Percentiles rank a stretch among this genome's conserved stretches.
Evolutionary conservation across 2,797 vertebrate genomes (phyloP).

Genomic region (Tokudaia tokunoshimensis): DNA sequence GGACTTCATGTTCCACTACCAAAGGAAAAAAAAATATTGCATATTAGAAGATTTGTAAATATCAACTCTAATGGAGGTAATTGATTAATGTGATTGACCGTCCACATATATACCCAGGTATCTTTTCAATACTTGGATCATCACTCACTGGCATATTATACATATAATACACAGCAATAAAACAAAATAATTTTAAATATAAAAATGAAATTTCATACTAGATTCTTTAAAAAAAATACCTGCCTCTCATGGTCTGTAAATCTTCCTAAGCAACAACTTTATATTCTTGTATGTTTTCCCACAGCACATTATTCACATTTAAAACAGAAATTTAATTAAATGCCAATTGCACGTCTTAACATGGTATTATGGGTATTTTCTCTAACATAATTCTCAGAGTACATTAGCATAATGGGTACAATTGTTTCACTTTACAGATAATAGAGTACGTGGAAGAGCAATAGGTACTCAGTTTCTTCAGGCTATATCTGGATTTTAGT

Average conservation of each 20-base stretch:
- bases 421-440: neutral
- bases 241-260: neutral
- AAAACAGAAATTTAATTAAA: neutral
- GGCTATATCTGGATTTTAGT: neutral
- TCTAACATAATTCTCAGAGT: neutral
- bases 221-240: neutral
- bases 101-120: neutral
- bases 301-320: neutral
- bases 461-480: neutral
- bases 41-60: neutral
- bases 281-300: neutral
- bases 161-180: neutral
- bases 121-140: neutral
- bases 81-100: neutral
- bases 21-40: neutral
- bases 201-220: neutral
- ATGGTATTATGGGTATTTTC: neutral
- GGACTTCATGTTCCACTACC: neutral
- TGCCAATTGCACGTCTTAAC: neutral
- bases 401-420: neutral
- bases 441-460: neutral
- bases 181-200: constrained; percentile 16
- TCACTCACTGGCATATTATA: neutral
- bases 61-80: neutral
- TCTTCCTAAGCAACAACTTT: neutral